Evolutionary conservation across 2,113 vertebrate genomes (phyloP).

Genomic region (Halichoerus grypus): DNA sequence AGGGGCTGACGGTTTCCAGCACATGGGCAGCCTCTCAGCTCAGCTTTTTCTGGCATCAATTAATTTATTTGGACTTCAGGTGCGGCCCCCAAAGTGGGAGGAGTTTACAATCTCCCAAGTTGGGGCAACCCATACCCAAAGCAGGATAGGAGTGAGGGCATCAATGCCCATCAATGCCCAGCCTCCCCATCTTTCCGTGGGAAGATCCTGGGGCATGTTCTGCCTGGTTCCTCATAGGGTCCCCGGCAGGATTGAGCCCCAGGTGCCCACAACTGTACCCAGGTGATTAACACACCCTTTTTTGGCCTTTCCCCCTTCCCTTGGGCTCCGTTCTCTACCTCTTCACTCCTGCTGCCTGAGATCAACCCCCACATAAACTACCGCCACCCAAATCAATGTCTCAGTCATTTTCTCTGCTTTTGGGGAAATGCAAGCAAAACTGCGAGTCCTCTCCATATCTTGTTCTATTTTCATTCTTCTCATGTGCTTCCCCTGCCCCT

Average conservation of each 20-base stretch:
- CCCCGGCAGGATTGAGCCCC: neutral
- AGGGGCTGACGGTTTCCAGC: neutral
- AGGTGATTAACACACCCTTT: too few species aligned
- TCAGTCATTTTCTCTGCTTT: neutral
- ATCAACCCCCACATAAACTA: neutral
- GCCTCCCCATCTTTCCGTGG: neutral
- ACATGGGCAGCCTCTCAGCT: neutral
- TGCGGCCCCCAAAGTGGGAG: neutral
- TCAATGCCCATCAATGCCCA: fast-evolving
- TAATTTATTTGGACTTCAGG: neutral
- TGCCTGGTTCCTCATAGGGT: neutral
- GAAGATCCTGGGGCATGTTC: neutral
- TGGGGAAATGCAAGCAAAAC: neutral
- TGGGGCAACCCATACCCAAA: neutral
- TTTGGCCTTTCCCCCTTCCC: neutral
- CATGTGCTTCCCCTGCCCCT: too few species aligned
- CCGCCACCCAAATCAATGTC: too few species aligned
- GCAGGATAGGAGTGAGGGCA: fast-evolving
- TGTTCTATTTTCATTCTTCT: neutral
- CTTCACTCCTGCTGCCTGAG: too few species aligned
- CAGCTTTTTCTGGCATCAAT: neutral
- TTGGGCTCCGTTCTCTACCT: neutral
- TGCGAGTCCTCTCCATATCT: neutral
- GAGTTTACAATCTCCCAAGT: neutral
- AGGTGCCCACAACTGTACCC: fast-evolving